Evolutionary conservation across 2,113 vertebrate species (phyloP).

Genomic region (Pteruthius melanotis): DNA sequence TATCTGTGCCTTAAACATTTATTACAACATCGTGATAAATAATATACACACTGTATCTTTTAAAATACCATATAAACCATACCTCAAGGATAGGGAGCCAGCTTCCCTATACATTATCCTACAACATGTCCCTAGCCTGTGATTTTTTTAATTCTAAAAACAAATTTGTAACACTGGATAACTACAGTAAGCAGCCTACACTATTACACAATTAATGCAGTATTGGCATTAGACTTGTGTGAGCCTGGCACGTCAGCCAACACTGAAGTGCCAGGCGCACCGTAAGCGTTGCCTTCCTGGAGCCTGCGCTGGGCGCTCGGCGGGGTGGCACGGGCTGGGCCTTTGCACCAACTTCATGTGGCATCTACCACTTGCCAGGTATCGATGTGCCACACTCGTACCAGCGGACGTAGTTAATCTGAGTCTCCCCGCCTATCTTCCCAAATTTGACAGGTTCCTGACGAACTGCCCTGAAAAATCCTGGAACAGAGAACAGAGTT

Average conservation of each 20-base stretch:
- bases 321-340: neutral
- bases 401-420: conserved; percentile 91
- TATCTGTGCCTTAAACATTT: conserved; percentile 76
- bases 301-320: neutral
- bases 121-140: conserved; percentile 59
- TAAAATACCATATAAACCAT: conserved; percentile 77
- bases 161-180: conserved; percentile 78
- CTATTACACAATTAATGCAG: conserved; percentile 74
- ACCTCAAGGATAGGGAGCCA: conserved; percentile 89
- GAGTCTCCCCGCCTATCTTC: conserved; percentile 88
- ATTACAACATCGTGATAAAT: conserved; percentile 89
- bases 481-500: conserved; percentile 62
- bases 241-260: conserved; percentile 59
- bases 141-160: neutral
- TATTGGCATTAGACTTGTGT: conserved; percentile 69
- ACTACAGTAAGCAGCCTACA: conserved; percentile 80
- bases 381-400: conserved; percentile 96
- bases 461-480: conserved; percentile 90
- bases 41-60: conserved; percentile 85
- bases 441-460: conserved; percentile 95
- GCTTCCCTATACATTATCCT: conserved; percentile 88
- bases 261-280: conserved; percentile 23
- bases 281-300: neutral
- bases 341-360: neutral
- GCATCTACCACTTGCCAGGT: conserved; percentile 93